Evolutionary conservation across 1,140 invertebrate genomes (phyloP), one percentile per base, ranked within the genome.

Genomic region (Saccostrea glomerata): DNA sequence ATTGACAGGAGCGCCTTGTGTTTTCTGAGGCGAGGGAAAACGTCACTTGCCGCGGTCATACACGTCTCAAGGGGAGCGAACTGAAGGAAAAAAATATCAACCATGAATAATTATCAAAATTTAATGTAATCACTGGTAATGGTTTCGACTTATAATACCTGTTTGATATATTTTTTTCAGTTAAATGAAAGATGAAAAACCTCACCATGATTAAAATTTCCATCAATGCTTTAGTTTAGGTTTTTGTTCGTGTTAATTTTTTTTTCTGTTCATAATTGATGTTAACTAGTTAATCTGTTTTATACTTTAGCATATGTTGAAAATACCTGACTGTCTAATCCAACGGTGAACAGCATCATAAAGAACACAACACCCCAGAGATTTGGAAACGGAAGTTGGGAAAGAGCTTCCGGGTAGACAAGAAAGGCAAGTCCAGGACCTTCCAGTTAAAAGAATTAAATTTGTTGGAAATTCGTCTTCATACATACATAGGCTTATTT

Each of bases 291-390:
- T 4, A 15, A 60, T 60, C 13, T 13, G 20, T 60, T 20, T 60
- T 0, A 15, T 17, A 17, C 20, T 60, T 12, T 13, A 60, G 3
- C 13, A 17, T 60, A 60, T 11, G 3, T 60, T 63, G n/a, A 20
- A 17, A 17, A 56, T 63, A 98, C 98, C 95, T 97, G 97, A 92
- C 96, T 97, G 94, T 98, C 98, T 88, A 99, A 96, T 66, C 98
- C 98, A 17, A 99, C 96, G 88, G 98, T 96, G 91, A 98, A 97
- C 20, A 99, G 95, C 98, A 99, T 99, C 89, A 97, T 96, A 93
- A 98, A 98, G 95, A 98, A 98, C 0, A 97, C 95, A 73, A 97
- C 95, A 2, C 97, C 97, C 97, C 97, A 98, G 4, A 98, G 94
- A 1, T 97, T 97, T 2, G 97, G 96, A 12, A 97, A 95, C 0